Evolutionary conservation across 2,113 vertebrate genomes (phyloP), one percentile per base, ranked within the genome.

Genomic region (Callionymus lyra): DNA sequence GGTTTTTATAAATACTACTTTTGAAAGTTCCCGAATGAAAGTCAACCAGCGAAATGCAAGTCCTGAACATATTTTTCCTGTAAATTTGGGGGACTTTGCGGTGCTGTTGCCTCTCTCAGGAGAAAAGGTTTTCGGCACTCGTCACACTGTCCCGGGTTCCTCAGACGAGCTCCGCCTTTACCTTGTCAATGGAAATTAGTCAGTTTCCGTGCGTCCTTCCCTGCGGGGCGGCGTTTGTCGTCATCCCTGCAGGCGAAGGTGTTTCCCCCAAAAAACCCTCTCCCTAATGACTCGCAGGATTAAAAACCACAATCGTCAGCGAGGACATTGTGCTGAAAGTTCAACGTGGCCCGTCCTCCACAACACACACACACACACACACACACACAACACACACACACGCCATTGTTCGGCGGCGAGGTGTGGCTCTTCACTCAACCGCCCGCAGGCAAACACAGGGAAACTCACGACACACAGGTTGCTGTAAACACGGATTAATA

Each of bases 121-220:
- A n/a, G n/a, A n/a, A n/a, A n/a, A n/a, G n/a, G n/a, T 27, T 4
- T 27, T 27, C 21, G 21, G 4, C 21, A 27, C 21, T 27, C 8
- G 21, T 27, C 21, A 5, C 21, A 27, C n/a, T n/a, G n/a, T n/a
- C n/a, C n/a, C n/a, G n/a, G n/a, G n/a, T n/a, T n/a, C n/a, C n/a
- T n/a, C 3, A 13, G 9, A 36, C n/a, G 15, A 6, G n/a, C 14
- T 36, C 12, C 12, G 9, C 15, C 15, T 36, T 12, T 14, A 36
- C 11, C 12, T 36, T 36, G 34, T 11, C 6, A 14, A 14, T 37
- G 65, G 72, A 62, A 71, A 74, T 65, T 45, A 60, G 46, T 53
- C 48, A 62, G 53, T 41, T 68, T 68, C 56, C n/a, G n/a, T n/a
- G n/a, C 53, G 54, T 68, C 47, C 15, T 41, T 69, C 58, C 68